Evolutionary conservation across 2,888 invertebrate genomes (phyloP).

Genomic region (Halictus ligatus): DNA sequence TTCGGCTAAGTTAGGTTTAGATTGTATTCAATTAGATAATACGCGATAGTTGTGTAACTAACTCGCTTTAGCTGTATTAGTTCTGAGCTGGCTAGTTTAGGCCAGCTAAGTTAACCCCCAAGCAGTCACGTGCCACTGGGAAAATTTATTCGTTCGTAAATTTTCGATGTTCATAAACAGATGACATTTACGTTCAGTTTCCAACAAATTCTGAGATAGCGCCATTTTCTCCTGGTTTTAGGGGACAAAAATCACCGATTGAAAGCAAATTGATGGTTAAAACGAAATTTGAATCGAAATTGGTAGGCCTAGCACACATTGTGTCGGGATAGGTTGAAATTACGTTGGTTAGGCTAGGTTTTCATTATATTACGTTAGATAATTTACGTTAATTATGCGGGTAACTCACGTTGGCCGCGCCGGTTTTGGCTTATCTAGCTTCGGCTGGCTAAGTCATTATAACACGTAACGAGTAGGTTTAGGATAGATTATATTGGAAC

Average conservation of each 20-base stretch:
- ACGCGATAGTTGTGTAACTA: neutral
- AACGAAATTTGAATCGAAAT: neutral
- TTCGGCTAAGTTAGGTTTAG: neutral
- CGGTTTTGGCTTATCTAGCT: neutral
- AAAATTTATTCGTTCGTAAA: neutral
- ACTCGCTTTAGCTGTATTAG: neutral
- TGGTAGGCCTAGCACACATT: neutral
- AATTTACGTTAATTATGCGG: neutral
- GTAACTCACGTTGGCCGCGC: neutral
- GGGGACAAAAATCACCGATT: neutral
- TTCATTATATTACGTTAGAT: neutral
- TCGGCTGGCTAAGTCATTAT: neutral
- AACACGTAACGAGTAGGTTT: neutral
- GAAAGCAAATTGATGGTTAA: neutral
- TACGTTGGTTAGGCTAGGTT: neutral
- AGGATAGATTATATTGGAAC: neutral
- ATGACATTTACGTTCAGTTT: no score
- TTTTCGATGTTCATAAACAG: no score
- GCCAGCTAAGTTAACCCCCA: neutral
- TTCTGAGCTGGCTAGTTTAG: neutral
- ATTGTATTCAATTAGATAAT: slow-evolving; percentile 1
- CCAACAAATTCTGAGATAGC: neutral
- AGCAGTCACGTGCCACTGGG: neutral
- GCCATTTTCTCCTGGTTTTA: neutral
- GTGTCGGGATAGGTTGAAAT: neutral